Evolutionary conservation across 2,888 invertebrate genomes (phyloP), one percentile per base, ranked within the genome.

Genomic region (Heliconius charithonia): DNA sequence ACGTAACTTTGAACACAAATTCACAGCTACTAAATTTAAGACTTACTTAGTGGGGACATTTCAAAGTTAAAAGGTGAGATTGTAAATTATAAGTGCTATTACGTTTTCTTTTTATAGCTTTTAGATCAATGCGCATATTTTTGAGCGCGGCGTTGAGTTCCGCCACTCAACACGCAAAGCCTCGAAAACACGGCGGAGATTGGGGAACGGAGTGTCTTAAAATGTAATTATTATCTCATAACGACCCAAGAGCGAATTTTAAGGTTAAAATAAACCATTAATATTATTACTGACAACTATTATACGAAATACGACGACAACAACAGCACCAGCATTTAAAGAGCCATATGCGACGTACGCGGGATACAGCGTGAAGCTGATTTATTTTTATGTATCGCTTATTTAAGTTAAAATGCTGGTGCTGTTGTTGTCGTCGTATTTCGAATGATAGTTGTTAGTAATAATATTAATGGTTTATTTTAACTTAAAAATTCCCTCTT

Each of bases 1-100:
- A 83, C 84, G 85, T 84, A 86, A 86, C 86, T 89, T 88, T 81
- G 80, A 81, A 79, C 80, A 76, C 79, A 75, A 79, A 77, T 80
- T 79, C 72, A 79, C 79, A 76, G 77, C 76, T 77, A 78, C 78
- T 76, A 76, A 82, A 80, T 82, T 78, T 78, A 77, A 81, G 80
- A 80, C 80, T 80, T 76, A 79, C 76, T 74, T 27, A 69, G 37
- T 41, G 51, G 56, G 69, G 79, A 80, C 77, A 32, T 37, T 80
- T 78, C 62, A 74, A 74, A 69, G 63, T 78, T 41, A 76, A 78
- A 77, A 72, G 71, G 72, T 77, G 65, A 66, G 27, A 71, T 77
- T 72, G 63, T 66, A 77, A 66, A 77, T 37, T 77, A 27, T 56
- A 72, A 65, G 37, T 56, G 45, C 25, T 63, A 65, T 45, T 56